Base-by-base conservation (phyloP, 2,888 invertebrate species). In the Acleris literana region DNA sequence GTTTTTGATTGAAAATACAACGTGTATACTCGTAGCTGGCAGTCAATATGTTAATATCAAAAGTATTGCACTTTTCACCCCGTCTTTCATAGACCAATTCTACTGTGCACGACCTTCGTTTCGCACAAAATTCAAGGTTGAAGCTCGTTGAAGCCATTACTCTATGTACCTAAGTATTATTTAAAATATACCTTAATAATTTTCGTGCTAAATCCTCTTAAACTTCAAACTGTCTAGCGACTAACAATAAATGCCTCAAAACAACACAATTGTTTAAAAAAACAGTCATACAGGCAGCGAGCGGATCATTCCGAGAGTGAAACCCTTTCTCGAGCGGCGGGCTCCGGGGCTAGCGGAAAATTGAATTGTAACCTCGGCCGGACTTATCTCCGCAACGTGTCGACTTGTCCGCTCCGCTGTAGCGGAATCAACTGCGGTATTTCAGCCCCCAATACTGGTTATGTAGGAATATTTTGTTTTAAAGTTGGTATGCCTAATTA, bases 311-410 rank as follows among this genome's bases (percentile, higher is more conserved):
- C 49, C 52, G 68, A 67, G 63, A 69, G 68, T 68, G 69, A 71
- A 74, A 71, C 73, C 72, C 72, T 77, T 76, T 73, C 68, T 69
- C 69, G 66, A 69, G 56, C 59, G 58, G 49, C 18, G 49, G 44
- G 17, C 56, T 63, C 68, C 71, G 71, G 70, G 68, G 74, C 74
- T 75, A 72, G 78, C 80, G 83, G 83, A 81, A 86, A 87, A 87
- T 87, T 86, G 83, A 87, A 87, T 87, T 83, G 86, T 85, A 78
- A 82, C 80, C 81, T 81, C 72, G 70, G 72, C 73, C 75, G 71
- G 75, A 76, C 77, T 79, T 80, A 80, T 82, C 81, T 77, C 70
- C 44, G 57, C 64, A 72, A 75, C 70, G 74, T 72, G 58, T 70
- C 72, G 73, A 72, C 72, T 70, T 70, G 67, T 71, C 63, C 60